phyloP scores from a whole-genome alignment of 2,113 vertebrate genomes.

The Epinephelus fuscoguttatus region DNA sequence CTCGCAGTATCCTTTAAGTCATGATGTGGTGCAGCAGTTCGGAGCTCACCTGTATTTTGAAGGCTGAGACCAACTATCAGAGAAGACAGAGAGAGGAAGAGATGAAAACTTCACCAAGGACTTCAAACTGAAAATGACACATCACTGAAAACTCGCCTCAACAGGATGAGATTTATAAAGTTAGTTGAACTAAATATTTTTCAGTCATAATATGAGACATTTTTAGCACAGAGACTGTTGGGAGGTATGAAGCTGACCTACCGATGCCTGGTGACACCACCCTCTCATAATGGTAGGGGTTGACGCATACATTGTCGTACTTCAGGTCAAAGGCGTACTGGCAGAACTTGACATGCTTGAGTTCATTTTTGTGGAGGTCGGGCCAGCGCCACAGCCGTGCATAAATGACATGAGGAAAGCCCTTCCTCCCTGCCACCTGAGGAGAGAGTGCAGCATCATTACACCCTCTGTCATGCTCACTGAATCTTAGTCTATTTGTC shows the following conservation, averaged over 20 bases:
- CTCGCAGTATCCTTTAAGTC: neutral
- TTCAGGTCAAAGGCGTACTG: constrained; percentile 89
- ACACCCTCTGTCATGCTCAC: neutral
- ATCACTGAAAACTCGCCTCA: neutral
- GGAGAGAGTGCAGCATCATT: constrained; percentile 8
- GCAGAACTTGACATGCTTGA: constrained; percentile 88
- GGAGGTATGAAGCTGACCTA: constrained; percentile 49
- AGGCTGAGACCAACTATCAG: constrained; percentile 83
- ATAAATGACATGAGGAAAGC: constrained; percentile 87
- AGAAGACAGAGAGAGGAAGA: constrained; percentile 28
- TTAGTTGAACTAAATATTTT: neutral
- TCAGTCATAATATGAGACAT: neutral
- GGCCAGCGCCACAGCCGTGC: constrained; percentile 88
- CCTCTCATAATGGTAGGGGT: constrained; percentile 87
- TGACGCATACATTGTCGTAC: constrained; percentile 81
- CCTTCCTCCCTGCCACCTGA: constrained; percentile 87
- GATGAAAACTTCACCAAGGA: neutral
- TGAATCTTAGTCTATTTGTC: neutral
- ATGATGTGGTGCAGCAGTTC: neutral
- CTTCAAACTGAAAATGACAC: neutral
- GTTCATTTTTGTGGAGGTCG: constrained; percentile 89
- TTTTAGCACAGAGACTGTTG: neutral
- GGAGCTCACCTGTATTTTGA: constrained; percentile 80
- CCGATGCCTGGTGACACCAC: constrained; percentile 85
- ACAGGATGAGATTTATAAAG: neutral